phyloP scores from a whole-genome alignment of 2,797 vertebrate genomes.

The Phalloptychus januarius region DNA sequence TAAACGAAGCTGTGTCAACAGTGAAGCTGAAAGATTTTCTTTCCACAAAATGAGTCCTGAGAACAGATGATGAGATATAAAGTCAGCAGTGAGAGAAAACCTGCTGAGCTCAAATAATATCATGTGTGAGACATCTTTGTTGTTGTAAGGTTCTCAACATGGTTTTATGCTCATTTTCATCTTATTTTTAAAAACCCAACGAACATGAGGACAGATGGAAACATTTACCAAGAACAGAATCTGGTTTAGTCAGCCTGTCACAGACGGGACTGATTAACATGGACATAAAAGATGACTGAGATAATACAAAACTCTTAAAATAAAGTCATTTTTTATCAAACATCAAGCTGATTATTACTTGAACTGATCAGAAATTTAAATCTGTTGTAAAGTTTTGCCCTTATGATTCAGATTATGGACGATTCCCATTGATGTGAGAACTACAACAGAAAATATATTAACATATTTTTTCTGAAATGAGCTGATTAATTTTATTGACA shows the following conservation, averaged over 20 bases:
- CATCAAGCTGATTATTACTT: neutral
- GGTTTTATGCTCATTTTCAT: too few relatives aligned
- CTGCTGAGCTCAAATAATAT: neutral
- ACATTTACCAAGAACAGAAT: neutral
- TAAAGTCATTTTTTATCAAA: neutral
- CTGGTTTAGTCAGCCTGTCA: neutral
- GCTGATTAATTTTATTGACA: neutral
- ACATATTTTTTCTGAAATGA: neutral
- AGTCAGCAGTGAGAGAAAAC: neutral
- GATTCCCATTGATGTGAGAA: neutral
- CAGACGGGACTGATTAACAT: neutral
- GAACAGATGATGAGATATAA: neutral
- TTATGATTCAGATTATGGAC: neutral
- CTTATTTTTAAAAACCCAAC: neutral
- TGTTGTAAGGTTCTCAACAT: neutral
- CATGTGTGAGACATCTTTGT: neutral
- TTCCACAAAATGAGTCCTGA: neutral
- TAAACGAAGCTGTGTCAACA: constrained; percentile 16
- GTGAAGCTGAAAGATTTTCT: neutral
- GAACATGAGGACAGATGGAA: neutral
- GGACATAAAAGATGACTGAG: neutral
- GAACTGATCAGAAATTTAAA: neutral
- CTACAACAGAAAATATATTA: neutral
- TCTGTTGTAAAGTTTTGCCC: neutral
- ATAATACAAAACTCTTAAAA: neutral